These are phyloP conservation scores for Dicroscelio sp. DNA, from an alignment of 2,888 invertebrate genomes.

Conservation along the genomic window DNA sequence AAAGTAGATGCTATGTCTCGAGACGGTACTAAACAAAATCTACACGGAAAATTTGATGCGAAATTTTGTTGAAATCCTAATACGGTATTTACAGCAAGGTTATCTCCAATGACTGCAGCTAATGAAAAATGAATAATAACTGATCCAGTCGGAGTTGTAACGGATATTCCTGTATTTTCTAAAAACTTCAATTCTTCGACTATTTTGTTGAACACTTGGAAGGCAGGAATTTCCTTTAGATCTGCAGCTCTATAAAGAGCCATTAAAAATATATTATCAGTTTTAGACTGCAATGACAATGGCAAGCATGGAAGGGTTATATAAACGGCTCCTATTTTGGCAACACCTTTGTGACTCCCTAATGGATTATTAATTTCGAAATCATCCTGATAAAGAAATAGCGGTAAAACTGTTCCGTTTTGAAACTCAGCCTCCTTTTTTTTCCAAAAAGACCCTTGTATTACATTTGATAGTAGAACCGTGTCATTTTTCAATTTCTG, in stretches of 20 bases:
- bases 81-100: conserved; percentile 35
- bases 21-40: conserved; percentile 40
- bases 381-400: conserved; percentile 80
- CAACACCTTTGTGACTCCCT: conserved; percentile 71
- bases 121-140: background rate
- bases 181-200: conserved; percentile 53
- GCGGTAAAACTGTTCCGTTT: conserved; percentile 57
- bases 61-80: conserved; percentile 52
- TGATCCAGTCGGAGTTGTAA: conserved; percentile 17
- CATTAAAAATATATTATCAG: conserved; percentile 48
- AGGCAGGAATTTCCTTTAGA: conserved; percentile 24
- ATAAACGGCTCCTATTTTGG: conserved; percentile 76
- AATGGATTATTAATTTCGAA: conserved; percentile 79
- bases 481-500: conserved; percentile 39
- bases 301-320: conserved; percentile 73
- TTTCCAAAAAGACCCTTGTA: conserved; percentile 66
- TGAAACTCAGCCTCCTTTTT: conserved; percentile 35
- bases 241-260: conserved; percentile 51
- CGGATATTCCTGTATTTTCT: conserved; percentile 22
- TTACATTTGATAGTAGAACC: conserved; percentile 59
- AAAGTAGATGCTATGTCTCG: conserved; percentile 22
- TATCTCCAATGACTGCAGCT: conserved; percentile 36
- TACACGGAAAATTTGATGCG: conserved; percentile 31
- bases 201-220: conserved; percentile 34
- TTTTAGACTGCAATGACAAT: conserved; percentile 61